Evolutionary conservation across 2,113 vertebrate species (phyloP).

Genomic region (Macrotis lagotis): DNA sequence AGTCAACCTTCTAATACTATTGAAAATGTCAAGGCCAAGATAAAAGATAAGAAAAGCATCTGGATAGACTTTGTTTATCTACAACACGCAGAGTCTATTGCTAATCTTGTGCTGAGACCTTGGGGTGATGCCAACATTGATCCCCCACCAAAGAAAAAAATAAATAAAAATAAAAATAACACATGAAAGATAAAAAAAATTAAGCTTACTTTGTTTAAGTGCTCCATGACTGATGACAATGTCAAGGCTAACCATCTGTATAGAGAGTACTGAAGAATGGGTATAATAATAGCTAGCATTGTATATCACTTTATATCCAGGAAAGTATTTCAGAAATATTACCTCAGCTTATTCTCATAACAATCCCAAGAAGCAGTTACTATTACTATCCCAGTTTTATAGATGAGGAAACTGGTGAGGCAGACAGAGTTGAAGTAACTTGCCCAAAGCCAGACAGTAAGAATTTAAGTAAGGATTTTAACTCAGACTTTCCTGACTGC

Average conservation of each 20-base stretch:
- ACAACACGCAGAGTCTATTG: background rate
- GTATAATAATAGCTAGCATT: background rate
- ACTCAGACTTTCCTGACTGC: background rate
- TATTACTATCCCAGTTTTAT: background rate
- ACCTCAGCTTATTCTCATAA: background rate
- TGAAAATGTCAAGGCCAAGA: background rate
- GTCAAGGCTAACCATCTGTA: background rate
- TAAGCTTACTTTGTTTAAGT: background rate
- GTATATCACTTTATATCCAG: background rate
- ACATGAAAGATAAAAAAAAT: background rate
- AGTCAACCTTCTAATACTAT: background rate
- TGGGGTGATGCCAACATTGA: background rate
- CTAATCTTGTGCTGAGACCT: background rate
- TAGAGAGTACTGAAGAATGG: no score
- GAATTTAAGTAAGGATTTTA: background rate
- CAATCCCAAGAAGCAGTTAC: background rate
- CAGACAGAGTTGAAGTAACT: background rate
- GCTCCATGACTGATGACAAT: background rate
- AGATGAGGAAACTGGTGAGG: background rate
- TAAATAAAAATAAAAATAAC: no score
- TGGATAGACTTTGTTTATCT: background rate
- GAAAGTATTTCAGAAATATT: background rate
- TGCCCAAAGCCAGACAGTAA: background rate
- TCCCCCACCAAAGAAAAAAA: no score
- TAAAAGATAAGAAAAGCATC: background rate